These are phyloP conservation scores for Drosophila percnosoma DNA, from an alignment of 2,888 invertebrate genomes.

Conservation along the genomic window DNA sequence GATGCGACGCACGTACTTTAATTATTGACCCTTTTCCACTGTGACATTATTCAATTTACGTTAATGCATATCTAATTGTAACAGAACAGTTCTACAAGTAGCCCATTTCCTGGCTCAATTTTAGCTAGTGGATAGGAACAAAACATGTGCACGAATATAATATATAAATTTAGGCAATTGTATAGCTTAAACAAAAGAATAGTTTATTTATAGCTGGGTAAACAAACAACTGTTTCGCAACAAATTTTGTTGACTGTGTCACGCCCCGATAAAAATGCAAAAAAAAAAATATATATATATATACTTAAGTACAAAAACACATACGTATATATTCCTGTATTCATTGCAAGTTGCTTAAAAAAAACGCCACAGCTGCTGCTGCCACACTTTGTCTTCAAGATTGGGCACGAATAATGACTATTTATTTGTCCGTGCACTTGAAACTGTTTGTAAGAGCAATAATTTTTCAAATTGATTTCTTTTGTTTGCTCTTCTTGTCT, in stretches of 20 bases:
- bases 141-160: not conserved
- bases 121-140: not conserved
- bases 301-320: not conserved
- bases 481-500: constrained; percentile 11
- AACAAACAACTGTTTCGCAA: constrained; percentile 30
- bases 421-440: constrained; percentile 62
- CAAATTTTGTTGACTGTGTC: constrained; percentile 35
- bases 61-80: constrained; percentile 4
- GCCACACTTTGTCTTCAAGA: constrained; percentile 21
- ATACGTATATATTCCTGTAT: constrained; percentile 20
- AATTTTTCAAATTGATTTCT: constrained; percentile 28
- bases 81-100: constrained; percentile 22
- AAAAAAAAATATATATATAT: not conserved
- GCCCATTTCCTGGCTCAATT: constrained; percentile 47
- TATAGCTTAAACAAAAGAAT: constrained; percentile 25
- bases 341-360: constrained; percentile 44
- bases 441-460: constrained; percentile 45
- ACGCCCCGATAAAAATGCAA: constrained; percentile 8
- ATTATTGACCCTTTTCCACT: constrained; percentile 59
- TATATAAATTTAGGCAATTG: constrained; percentile 22
- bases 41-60: constrained; percentile 64
- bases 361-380: constrained; percentile 21
- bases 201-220: constrained; percentile 50
- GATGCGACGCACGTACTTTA: constrained; percentile 51
- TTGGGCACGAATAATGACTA: constrained; percentile 52